These are phyloP conservation scores for Zeuzera pyrina DNA, from an alignment of 2,888 invertebrate genomes.

Conservation along the genomic window DNA sequence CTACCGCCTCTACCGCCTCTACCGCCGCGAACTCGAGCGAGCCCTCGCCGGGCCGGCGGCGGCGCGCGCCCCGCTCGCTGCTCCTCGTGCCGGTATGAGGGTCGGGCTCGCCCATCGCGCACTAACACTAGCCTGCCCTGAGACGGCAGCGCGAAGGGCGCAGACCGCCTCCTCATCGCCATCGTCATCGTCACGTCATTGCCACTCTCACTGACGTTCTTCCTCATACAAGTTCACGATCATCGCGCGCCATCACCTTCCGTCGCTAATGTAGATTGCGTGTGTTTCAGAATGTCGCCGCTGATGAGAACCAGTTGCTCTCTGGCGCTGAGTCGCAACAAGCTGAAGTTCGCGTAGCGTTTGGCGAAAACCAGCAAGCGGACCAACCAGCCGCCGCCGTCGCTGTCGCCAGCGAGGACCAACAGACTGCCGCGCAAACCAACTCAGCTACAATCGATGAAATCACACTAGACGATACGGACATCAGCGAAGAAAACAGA, in stretches of 20 bases:
- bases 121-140: slow-evolving; percentile 59
- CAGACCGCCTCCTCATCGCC: slow-evolving; percentile 40
- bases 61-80: slow-evolving; percentile 41
- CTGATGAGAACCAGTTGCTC: slow-evolving; percentile 63
- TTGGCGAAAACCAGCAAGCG: slow-evolving; percentile 44
- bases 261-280: neutral
- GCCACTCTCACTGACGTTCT: too few species aligned
- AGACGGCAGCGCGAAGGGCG: slow-evolving; percentile 58
- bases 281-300: slow-evolving; percentile 47
- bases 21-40: slow-evolving; percentile 9
- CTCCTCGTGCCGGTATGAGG: slow-evolving; percentile 50
- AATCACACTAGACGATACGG: slow-evolving; percentile 79
- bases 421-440: slow-evolving; percentile 73
- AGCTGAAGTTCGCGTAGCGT: slow-evolving; percentile 76
- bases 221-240: too few species aligned
- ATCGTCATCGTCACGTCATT: slow-evolving; percentile 25
- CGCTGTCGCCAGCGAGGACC: slow-evolving; percentile 40
- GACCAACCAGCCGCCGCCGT: slow-evolving; percentile 25
- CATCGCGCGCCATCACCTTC: too few species aligned
- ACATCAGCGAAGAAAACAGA: slow-evolving; percentile 82
- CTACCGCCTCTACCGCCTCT: slow-evolving; percentile 19
- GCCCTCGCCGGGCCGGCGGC: slow-evolving; percentile 13
- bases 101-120: slow-evolving; percentile 40
- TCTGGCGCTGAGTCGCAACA: slow-evolving; percentile 75
- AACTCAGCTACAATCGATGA: slow-evolving; percentile 78